A percentile compares a stretch with the other conserved stretches of the same genome.
phyloP scores from a whole-genome alignment of 2,888 invertebrate species.

The Hyles lineata region DNA sequence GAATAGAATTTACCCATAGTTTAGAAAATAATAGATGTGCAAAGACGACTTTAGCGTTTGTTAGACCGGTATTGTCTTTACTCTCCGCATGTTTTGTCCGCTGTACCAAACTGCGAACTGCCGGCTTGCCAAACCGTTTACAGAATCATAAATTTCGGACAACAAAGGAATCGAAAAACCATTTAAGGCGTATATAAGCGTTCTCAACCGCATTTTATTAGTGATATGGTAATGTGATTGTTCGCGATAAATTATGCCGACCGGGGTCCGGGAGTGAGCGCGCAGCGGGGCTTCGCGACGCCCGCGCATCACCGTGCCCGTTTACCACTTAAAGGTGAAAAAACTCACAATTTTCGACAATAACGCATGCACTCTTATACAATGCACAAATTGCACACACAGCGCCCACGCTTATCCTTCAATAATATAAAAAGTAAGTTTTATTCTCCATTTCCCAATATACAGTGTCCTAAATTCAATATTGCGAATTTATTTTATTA shows the following conservation, averaged over 20 bases:
- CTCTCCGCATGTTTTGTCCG: constrained; percentile 33
- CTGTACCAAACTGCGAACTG: constrained; percentile 38
- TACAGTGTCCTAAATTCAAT: constrained; percentile 22
- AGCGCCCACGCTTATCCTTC: constrained; percentile 44
- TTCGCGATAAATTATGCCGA: constrained; percentile 79
- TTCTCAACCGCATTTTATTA: constrained; percentile 79
- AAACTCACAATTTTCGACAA: constrained; percentile 72
- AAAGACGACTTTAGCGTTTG: not conserved
- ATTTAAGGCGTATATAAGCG: constrained; percentile 79
- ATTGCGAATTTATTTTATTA: constrained; percentile 18
- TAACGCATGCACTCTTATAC: constrained; percentile 60
- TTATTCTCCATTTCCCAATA: constrained; percentile 12
- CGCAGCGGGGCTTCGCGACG: constrained; percentile 75
- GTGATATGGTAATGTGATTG: constrained; percentile 84
- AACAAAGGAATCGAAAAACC: constrained; percentile 81
- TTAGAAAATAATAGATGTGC: constrained; percentile 3
- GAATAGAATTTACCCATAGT: not conserved
- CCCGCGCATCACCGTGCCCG: constrained; percentile 60
- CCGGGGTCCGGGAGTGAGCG: constrained; percentile 60
- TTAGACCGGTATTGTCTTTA: constrained; percentile 30
- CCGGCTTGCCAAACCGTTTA: constrained; percentile 65
- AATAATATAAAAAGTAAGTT: constrained; percentile 10
- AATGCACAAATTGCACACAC: constrained; percentile 47
- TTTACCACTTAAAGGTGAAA: constrained; percentile 66
- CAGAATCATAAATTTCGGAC: constrained; percentile 78